Base-by-base conservation (phyloP, 2,888 invertebrate species). In the Stramonita haemastoma region DNA sequence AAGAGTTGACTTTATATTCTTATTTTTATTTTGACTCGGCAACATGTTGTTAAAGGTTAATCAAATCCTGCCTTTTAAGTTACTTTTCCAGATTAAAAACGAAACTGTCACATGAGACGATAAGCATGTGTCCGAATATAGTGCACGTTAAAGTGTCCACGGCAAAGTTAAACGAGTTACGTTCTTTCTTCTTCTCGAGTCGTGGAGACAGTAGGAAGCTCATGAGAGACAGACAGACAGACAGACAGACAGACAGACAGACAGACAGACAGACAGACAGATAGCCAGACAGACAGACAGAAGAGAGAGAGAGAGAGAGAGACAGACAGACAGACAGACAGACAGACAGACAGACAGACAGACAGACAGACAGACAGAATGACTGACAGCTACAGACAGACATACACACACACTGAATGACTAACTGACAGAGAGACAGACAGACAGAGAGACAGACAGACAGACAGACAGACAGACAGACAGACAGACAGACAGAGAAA, bases 401-500 rank as follows among this genome's bases (percentile, higher is more conserved):
- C 34, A 79, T 32, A 79, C 79, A 79, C 34, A 79, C 34, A 22
- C 11, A 73, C n/a, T 34, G 32, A 79, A 73, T 6, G 32, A 79
- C 79, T 34, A 1, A 83, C 36, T 0, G 46, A 73, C 22, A 73
- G 26, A 73, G 32, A 79, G 13, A 34, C 79, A 34, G 34, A 34
- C 34, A 15, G 32, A 79, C 79, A 15, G 34, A 32, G 32, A 32
- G 34, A 34, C 34, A 34, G 32, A 79, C 34, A n/a, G 34, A 79
- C 34, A 34, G 32, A 79, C 34, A 34, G 32, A 79, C 79, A 34
- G 32, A 79, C 79, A 34, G 32, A 79, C 79, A 79, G 32, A 79
- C 79, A 79, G 32, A 79, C 79, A 79, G 32, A 34, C 79, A 79
- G 32, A 79, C 79, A 79, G 32, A 34, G 34, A 79, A 11, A 79